phyloP scores from a whole-genome alignment of 2,797 vertebrate species.

The Emys orbicularis region DNA sequence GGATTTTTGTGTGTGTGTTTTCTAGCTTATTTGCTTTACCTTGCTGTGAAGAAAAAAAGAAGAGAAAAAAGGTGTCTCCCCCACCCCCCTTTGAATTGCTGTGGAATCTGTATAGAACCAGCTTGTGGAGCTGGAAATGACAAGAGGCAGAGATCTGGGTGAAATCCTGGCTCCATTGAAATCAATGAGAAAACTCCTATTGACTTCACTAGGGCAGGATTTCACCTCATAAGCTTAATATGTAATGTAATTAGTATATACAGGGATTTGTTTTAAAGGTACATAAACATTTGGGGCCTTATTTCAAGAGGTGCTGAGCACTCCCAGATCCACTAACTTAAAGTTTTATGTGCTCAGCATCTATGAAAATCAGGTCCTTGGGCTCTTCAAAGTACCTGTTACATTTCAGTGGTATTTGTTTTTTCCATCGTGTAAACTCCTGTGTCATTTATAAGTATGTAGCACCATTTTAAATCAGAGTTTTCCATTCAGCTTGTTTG shows the following conservation, averaged over 20 bases:
- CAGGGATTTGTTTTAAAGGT: neutral
- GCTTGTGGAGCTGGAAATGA: neutral
- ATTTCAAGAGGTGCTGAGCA: neutral
- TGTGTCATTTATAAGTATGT: neutral
- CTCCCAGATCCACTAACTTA: neutral
- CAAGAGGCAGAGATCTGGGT: neutral
- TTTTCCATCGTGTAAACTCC: neutral
- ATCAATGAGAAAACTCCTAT: neutral
- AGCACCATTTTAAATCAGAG: neutral
- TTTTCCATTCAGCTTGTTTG: constrained; percentile 5
- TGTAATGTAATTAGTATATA: fast-evolving
- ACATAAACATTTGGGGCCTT: neutral
- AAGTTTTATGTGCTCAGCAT: neutral
- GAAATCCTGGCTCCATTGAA: neutral
- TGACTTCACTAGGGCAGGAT: neutral
- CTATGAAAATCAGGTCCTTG: neutral
- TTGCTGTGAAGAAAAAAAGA: neutral
- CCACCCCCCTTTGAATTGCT: neutral
- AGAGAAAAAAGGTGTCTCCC: neutral
- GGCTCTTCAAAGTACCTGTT: neutral
- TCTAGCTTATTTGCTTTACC: neutral
- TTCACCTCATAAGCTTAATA: neutral
- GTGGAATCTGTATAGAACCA: neutral
- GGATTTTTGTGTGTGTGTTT: neutral
- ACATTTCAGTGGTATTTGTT: neutral